phyloP scores from a whole-genome alignment of 1,140 invertebrate genomes.

The Eubasilissa regina region DNA sequence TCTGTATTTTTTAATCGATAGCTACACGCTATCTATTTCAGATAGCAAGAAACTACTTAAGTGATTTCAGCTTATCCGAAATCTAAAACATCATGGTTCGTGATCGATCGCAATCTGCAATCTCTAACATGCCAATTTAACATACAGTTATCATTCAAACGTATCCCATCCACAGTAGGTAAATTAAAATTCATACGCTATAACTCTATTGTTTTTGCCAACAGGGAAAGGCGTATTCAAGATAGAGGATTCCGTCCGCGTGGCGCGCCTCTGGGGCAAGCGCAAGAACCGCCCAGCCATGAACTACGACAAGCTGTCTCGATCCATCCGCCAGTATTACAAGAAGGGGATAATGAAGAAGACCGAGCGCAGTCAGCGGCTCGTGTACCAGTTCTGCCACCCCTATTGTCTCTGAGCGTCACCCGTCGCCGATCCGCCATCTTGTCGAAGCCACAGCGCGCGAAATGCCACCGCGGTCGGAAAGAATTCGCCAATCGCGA shows the following conservation, averaged over 20 bases:
- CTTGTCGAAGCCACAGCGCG: conserved; percentile 28
- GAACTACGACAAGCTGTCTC: conserved; percentile 99
- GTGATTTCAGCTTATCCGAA: too few relatives aligned
- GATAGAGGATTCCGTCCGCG: conserved; percentile 97
- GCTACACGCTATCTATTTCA: too few relatives aligned
- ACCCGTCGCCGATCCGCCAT: neutral
- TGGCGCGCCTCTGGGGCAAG: conserved; percentile 96
- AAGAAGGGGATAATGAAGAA: conserved; percentile 99
- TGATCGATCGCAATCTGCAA: too few relatives aligned
- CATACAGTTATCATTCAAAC: too few relatives aligned
- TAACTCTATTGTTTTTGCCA: conserved; percentile 41
- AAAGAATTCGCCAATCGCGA: conserved; percentile 40
- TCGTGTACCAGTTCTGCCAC: conserved; percentile 99
- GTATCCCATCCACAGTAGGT: too few relatives aligned
- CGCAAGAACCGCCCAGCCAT: conserved; percentile 98
- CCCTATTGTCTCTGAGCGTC: conserved; percentile 86
- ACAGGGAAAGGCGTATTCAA: conserved; percentile 94
- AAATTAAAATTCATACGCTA: neutral
- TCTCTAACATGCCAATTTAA: too few relatives aligned
- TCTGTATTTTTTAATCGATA: too few relatives aligned
- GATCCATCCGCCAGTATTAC: conserved; percentile 99
- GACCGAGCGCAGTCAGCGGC: conserved; percentile 95
- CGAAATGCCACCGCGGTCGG: conserved; percentile 22
- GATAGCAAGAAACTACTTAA: too few relatives aligned
- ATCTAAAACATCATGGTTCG: too few relatives aligned